Evolutionary conservation across 2,797 vertebrate species (phyloP).

Genomic region (Hephaestus fuliginosus): DNA sequence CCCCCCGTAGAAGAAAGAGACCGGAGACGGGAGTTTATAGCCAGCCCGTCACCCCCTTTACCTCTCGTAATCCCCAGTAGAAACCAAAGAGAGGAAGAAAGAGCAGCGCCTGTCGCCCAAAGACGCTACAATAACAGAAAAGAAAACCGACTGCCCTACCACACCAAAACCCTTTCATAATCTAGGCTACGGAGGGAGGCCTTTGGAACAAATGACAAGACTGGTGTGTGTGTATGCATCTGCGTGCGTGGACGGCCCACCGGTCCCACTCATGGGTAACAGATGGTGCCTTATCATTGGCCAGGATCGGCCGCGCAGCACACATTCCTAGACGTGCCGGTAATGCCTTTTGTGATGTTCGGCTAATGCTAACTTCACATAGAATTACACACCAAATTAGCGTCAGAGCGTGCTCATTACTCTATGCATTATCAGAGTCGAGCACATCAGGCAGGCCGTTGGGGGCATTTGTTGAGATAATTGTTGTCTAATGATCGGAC

Average conservation of each 20-base stretch:
- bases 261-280: constrained; percentile 80
- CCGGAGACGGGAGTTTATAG: constrained; percentile 59
- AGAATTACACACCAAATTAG: constrained; percentile 76
- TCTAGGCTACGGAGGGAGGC: constrained; percentile 59
- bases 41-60: constrained; percentile 58
- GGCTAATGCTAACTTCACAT: constrained; percentile 79
- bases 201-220: constrained; percentile 69
- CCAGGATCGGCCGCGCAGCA: constrained; percentile 74
- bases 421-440: constrained; percentile 25
- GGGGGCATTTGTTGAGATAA: constrained; percentile 45
- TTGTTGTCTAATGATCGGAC: constrained; percentile 53
- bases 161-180: constrained; percentile 69
- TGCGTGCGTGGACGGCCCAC: constrained; percentile 61
- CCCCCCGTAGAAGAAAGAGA: constrained; percentile 47
- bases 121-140: constrained; percentile 85
- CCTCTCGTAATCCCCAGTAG: constrained; percentile 82
- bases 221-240: constrained; percentile 58
- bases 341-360: constrained; percentile 84
- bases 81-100: constrained; percentile 87
- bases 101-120: constrained; percentile 68
- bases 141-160: constrained; percentile 55
- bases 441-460: constrained; percentile 11
- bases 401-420: constrained; percentile 44
- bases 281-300: constrained; percentile 87
- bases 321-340: constrained; percentile 87